Evolutionary conservation across 2,888 invertebrate genomes (phyloP).

Genomic region (Pandemis corylana): DNA sequence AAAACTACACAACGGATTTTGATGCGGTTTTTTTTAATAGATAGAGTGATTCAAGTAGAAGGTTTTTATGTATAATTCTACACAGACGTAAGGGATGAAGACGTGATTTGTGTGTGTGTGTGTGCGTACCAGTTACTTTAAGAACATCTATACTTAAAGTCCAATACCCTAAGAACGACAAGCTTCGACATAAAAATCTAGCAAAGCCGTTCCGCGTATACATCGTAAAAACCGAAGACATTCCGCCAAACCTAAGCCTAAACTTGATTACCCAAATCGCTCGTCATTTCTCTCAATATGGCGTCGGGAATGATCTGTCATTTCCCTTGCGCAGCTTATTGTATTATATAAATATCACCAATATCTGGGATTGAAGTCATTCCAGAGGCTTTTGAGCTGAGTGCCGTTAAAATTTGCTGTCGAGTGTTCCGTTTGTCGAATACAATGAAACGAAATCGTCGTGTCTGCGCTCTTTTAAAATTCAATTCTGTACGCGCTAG

Average conservation of each 20-base stretch:
- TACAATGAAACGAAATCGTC: background rate
- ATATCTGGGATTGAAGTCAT: slow-evolving; percentile 21
- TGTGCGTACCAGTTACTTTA: background rate
- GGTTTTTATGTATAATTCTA: too few relatives aligned
- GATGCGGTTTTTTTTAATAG: too few relatives aligned
- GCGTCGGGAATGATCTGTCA: slow-evolving; percentile 32
- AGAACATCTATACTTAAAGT: too few relatives aligned
- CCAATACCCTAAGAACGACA: too few relatives aligned
- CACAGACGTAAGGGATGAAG: too few relatives aligned
- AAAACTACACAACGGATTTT: too few relatives aligned
- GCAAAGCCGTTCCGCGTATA: background rate
- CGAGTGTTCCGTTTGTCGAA: background rate
- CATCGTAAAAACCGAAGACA: background rate
- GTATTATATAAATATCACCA: slow-evolving; percentile 27
- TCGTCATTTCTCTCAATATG: slow-evolving; percentile 12
- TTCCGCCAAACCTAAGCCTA: background rate
- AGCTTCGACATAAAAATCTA: background rate
- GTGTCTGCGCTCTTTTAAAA: background rate
- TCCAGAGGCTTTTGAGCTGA: slow-evolving; percentile 7
- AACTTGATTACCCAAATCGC: slow-evolving; percentile 20
- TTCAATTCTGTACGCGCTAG: background rate
- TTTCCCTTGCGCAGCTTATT: slow-evolving; percentile 13
- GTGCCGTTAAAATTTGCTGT: slow-evolving; percentile 5
- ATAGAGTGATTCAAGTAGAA: too few relatives aligned
- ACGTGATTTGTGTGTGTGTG: too few relatives aligned